Base-by-base conservation (phyloP, 2,888 invertebrate genomes). In the Helobdella robusta region DNA sequence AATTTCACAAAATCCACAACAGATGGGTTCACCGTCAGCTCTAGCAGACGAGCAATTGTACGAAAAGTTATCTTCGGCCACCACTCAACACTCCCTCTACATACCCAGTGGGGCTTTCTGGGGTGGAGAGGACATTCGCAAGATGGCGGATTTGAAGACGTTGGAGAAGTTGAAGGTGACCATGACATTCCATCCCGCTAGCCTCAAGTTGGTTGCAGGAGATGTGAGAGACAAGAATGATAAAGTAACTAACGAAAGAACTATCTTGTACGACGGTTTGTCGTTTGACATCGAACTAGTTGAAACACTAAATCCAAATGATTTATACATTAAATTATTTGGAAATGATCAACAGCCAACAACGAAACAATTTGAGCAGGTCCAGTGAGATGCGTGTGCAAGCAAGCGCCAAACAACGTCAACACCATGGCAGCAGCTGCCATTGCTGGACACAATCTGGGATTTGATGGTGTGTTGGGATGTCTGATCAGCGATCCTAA, bases 401-500 rank as follows among this genome's bases (percentile, higher is more conserved):
- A 79, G 25, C 72, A 83, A 64, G 84, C 84, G 3, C 83, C 84
- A 1, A 83, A 83, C 73, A 84, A 84, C 69, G 83, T 83, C 18
- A 83, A 84, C 75, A 83, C 83, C 6, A 84, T 84, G 83, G 83
- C 84, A 20, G 83, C 81, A 2, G 84, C 82, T 2, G 80, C 82
- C 2, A 70, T 83, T 32, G 82, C 82, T 1, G 83, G 80, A 3
- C 78, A 78, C 68, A 82, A 79, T 68, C 75, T 83, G 25, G 83
- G 83, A 8, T 82, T 83, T 73, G 82, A 83, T 68, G 74, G 75
- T 65, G 82, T 81, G 2, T 73, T 74, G 40, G 83, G 82, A 5
- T 75, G 76, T 64, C 74, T 84, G 1, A 73, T 84, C 25, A 74
- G 83, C 15, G 83, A 84, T 73, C 82, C 83, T 18, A 76, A 74